Percentiles rank a stretch among this genome's conserved stretches.
Conservation (phyloP, 2,888 invertebrate genomes). For the Bombylius discolor region DNA sequence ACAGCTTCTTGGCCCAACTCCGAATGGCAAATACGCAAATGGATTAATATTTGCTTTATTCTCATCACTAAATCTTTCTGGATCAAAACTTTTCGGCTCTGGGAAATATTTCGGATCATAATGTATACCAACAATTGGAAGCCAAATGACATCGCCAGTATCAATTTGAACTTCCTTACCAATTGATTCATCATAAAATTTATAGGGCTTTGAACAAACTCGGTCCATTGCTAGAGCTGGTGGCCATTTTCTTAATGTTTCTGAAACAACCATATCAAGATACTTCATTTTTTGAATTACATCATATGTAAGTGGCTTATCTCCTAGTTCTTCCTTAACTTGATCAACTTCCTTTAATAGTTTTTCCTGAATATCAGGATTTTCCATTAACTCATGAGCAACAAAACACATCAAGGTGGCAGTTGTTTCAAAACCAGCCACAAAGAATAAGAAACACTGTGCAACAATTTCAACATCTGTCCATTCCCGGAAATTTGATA, state of each 20-base stretch:
- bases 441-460: conserved; percentile 44
- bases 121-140: conserved; percentile 39
- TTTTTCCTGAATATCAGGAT: conserved; percentile 44
- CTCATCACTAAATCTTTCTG: conserved; percentile 44
- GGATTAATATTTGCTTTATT: conserved; percentile 40
- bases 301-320: conserved; percentile 41
- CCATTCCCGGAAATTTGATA: conserved; percentile 21
- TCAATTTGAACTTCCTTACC: conserved; percentile 25
- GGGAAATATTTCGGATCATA: conserved; percentile 41
- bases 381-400: conserved; percentile 43
- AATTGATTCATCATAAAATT: conserved; percentile 21
- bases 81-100: conserved; percentile 44
- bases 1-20: conserved; percentile 47
- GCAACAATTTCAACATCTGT: conserved; percentile 43
- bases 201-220: conserved; percentile 41
- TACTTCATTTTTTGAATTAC: conserved; percentile 45
- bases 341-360: conserved; percentile 43
- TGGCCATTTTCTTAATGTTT: conserved; percentile 42
- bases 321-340: conserved; percentile 31
- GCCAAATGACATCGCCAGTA: conserved; percentile 22
- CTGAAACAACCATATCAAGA: conserved; percentile 43
- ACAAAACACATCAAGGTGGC: conserved; percentile 38
- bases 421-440: conserved; percentile 44
- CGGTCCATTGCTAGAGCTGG: conserved; percentile 38
- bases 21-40: conserved; percentile 42